Percentiles rank a stretch among this genome's conserved stretches.
These are phyloP conservation scores for Perithous albicinctus DNA, from an alignment of 2,888 invertebrate genomes.

Conservation along the genomic window DNA sequence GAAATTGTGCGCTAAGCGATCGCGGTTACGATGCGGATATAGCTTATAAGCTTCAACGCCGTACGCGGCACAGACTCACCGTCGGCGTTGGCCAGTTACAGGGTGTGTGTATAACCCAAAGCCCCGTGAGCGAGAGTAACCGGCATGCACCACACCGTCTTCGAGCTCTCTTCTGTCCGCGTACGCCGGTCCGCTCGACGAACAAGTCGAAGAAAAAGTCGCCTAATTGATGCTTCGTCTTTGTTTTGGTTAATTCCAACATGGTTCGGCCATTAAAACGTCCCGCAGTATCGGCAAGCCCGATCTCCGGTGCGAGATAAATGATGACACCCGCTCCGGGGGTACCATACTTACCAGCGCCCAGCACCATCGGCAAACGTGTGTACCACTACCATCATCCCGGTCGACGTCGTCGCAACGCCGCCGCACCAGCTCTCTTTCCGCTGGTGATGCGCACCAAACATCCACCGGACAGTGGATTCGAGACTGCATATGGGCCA, in stretches of 20 bases:
- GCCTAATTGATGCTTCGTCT: constrained; percentile 90
- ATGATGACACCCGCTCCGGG: constrained; percentile 86
- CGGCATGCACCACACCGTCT: background rate
- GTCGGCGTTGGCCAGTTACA: constrained; percentile 27
- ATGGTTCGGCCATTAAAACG: constrained; percentile 90
- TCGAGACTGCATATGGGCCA: background rate
- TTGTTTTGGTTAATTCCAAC: constrained; percentile 90
- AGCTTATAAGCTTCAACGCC: constrained; percentile 48
- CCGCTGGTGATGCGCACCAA: constrained; percentile 16
- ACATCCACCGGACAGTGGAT: background rate
- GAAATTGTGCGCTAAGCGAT: constrained; percentile 66
- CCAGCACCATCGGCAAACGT: constrained; percentile 44
- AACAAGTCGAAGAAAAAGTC: constrained; percentile 84
- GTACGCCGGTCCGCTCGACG: constrained; percentile 52
- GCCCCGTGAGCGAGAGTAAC: background rate
- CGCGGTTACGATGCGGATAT: constrained; percentile 42
- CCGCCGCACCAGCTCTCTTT: constrained; percentile 26
- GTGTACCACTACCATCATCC: constrained; percentile 52
- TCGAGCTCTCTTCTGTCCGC: constrained; percentile 21
- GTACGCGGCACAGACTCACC: constrained; percentile 43
- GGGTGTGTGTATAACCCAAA: background rate
- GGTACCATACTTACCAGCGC: constrained; percentile 83
- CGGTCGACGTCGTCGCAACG: constrained; percentile 25
- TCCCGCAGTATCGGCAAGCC: constrained; percentile 87
- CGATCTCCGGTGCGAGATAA: constrained; percentile 87